Percentiles rank a stretch among this genome's conserved stretches.
Conservation (phyloP, 2,797 vertebrate species). For the Heteromormyrus szaboi region DNA sequence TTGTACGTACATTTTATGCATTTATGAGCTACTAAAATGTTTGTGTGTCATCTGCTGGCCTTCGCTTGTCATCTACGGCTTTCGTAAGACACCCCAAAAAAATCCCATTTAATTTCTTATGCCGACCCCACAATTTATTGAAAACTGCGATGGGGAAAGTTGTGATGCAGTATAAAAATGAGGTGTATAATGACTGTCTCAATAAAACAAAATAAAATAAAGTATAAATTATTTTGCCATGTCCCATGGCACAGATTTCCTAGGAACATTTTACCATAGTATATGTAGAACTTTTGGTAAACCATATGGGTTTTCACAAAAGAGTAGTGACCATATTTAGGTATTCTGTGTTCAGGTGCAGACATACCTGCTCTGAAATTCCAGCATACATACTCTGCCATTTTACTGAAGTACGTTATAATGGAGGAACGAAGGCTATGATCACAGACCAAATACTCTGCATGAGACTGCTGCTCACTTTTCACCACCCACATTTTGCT, state of each 20-base stretch:
- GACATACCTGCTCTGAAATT: neutral
- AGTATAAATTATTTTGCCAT: neutral
- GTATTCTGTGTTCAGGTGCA: neutral
- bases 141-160: neutral
- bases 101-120: neutral
- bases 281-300: neutral
- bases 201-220: neutral
- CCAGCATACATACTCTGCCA: neutral
- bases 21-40: neutral
- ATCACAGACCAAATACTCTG: conserved; percentile 26
- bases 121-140: neutral
- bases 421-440: conserved; percentile 36
- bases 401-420: neutral
- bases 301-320: neutral
- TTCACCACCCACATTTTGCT: conserved; percentile 38
- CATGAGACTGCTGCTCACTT: conserved; percentile 15
- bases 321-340: neutral
- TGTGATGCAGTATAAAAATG: neutral
- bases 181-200: neutral
- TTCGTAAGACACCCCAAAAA: neutral
- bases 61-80: neutral
- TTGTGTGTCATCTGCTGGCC: neutral
- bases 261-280: neutral
- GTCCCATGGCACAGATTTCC: neutral
- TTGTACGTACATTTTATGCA: neutral